Base-by-base conservation (phyloP, 2,113 vertebrate species). In the Paracanthobrama guichenoti region DNA sequence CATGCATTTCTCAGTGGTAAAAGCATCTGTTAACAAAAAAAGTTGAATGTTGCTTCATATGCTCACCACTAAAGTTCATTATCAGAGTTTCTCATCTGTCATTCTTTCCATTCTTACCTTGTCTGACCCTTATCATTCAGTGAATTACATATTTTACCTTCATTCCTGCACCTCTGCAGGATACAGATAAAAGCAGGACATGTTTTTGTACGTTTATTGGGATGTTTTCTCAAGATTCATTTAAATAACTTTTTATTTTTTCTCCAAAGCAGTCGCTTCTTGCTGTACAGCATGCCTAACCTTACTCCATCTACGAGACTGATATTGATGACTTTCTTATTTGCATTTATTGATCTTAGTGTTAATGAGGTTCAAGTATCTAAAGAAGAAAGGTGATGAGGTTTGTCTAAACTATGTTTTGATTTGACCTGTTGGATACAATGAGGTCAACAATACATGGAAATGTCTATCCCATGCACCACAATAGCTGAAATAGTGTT, bases 301-400 rank as follows among this genome's bases (percentile, higher is more conserved):
- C 48, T 55, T 14, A 57, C 18, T 28, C 28, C 69, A 57, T 57
- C 28, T 35, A 57, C 2, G 5, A 76, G 9, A 76, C 57, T 76
- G 74, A 13, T 11, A 76, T 31, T 53, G 73, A 72, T 72, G 4
- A 44, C 22, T 72, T 39, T 71, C 20, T 22, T 44, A 24, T 72
- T 69, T 42, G 66, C 66, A 42, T 69, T 24, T 72, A 76, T 55
- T n/a, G 74, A 76, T 76, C 28, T 57, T 78, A 78, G 50, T 78
- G 31, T 59, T 39, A 78, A 55, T 59, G 55, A 78, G 20, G 75
- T 60, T 59, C 31, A 42, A 59, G 75, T 60, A 60, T 59, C 42
- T 46, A 24, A 72, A 44, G 31, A 59, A 35, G 44, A 22, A 77
- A 14, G 11, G 53, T 59, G 1, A 78, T 16, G 20, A 39, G 53